phyloP scores from a whole-genome alignment of 2,888 invertebrate genomes.

The Aspidiotus destructor region DNA sequence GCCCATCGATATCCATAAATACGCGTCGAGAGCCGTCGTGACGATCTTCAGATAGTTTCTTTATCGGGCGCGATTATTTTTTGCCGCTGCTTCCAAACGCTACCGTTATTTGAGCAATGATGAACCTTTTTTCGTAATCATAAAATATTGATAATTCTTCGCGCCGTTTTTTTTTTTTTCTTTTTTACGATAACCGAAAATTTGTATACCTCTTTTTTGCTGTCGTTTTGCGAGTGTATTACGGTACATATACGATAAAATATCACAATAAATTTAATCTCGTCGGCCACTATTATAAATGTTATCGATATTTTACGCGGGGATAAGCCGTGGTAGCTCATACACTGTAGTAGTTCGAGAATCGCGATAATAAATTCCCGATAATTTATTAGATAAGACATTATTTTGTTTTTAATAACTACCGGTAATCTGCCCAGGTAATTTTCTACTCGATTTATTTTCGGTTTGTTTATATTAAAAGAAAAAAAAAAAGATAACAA shows the following conservation, averaged over 20 bases:
- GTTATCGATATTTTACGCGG: slow-evolving; percentile 13
- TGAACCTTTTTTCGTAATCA: slow-evolving; percentile 8
- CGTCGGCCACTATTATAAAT: slow-evolving; percentile 20
- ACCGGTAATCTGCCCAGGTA: no score
- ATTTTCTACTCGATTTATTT: background rate
- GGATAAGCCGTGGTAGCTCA: background rate
- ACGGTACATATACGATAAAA: slow-evolving; percentile 21
- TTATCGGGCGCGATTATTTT: background rate
- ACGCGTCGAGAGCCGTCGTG: slow-evolving; percentile 7
- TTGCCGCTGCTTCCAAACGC: slow-evolving; percentile 20
- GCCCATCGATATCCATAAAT: slow-evolving; percentile 13
- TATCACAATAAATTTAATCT: slow-evolving; percentile 26
- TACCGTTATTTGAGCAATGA: background rate
- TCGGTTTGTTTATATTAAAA: background rate
- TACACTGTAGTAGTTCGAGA: slow-evolving; percentile 14
- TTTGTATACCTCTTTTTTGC: slow-evolving; percentile 19
- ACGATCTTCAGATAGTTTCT: background rate
- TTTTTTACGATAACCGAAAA: slow-evolving; percentile 17
- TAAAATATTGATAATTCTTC: slow-evolving; percentile 27
- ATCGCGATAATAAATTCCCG: slow-evolving; percentile 17
- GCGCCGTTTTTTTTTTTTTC: slow-evolving; percentile 3
- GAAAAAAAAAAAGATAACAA: background rate
- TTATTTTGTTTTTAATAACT: no score
- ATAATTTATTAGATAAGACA: background rate
- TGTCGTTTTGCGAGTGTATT: background rate